phyloP scores from a whole-genome alignment of 2,113 vertebrate species.

The Amphilophus citrinellus region DNA sequence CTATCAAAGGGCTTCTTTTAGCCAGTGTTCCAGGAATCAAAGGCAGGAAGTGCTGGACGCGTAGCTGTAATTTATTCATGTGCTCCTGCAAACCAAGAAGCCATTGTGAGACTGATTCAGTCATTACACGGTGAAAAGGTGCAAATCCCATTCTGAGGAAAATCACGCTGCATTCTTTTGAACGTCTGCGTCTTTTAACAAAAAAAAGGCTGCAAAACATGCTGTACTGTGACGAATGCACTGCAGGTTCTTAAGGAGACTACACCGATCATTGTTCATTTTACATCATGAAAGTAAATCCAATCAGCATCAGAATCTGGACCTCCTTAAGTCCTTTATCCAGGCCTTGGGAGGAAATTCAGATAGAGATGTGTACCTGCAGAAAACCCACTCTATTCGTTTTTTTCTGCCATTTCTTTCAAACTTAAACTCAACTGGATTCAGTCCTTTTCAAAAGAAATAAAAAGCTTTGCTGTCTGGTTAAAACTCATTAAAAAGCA shows the following conservation, averaged over 20 bases:
- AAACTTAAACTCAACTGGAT: background rate
- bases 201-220: slow-evolving; percentile 15
- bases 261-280: slow-evolving; percentile 22
- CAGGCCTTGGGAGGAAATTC: background rate
- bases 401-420: background rate
- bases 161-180: slow-evolving; percentile 44
- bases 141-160: slow-evolving; percentile 58
- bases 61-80: slow-evolving; percentile 65
- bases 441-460: background rate
- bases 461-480: background rate
- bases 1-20: slow-evolving; percentile 66
- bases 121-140: slow-evolving; percentile 61
- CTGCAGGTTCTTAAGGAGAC: slow-evolving; percentile 22
- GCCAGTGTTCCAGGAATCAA: slow-evolving; percentile 55
- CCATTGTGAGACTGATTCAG: slow-evolving; percentile 60
- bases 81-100: slow-evolving; percentile 50
- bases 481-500: background rate
- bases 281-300: slow-evolving; percentile 2
- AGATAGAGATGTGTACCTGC: background rate
- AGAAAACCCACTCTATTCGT: background rate
- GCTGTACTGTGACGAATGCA: slow-evolving; percentile 11
- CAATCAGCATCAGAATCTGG: slow-evolving; percentile 6
- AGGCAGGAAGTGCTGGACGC: slow-evolving; percentile 57
- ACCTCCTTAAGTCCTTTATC: background rate
- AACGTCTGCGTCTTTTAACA: slow-evolving; percentile 38